These are phyloP conservation scores for Platorchestia sp. DNA, from an alignment of 1,140 invertebrate genomes.

Conservation along the genomic window DNA sequence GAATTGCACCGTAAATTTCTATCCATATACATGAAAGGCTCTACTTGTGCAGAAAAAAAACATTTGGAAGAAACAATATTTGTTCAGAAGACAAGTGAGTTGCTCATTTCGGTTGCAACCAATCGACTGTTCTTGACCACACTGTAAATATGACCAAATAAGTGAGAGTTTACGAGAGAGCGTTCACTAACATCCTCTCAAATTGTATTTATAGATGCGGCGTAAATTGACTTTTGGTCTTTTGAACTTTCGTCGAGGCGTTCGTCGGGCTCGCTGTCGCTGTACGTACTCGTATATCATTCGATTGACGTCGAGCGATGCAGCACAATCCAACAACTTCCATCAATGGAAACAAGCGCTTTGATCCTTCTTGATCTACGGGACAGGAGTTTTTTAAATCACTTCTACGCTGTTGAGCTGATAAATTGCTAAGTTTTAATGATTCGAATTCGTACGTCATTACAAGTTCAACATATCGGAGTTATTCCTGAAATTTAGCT, in stretches of 20 bases:
- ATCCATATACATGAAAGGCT: neutral
- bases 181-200: neutral
- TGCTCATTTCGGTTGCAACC: neutral
- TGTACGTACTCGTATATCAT: neutral
- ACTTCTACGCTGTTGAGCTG: neutral
- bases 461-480: neutral
- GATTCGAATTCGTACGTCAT: neutral
- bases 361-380: neutral
- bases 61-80: neutral
- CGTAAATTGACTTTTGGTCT: too few relatives aligned
- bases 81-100: neutral
- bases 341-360: neutral
- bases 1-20: neutral
- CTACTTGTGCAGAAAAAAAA: neutral
- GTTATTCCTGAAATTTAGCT: neutral
- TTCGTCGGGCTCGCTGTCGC: neutral
- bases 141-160: neutral
- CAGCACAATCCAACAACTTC: neutral
- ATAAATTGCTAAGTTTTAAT: neutral
- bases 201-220: neutral
- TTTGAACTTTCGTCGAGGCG: neutral
- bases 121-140: neutral
- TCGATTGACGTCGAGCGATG: neutral
- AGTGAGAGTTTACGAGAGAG: neutral
- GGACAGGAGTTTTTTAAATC: neutral